These are phyloP conservation scores for Cydia splendana DNA, from an alignment of 1,140 invertebrate genomes.

Conservation along the genomic window DNA sequence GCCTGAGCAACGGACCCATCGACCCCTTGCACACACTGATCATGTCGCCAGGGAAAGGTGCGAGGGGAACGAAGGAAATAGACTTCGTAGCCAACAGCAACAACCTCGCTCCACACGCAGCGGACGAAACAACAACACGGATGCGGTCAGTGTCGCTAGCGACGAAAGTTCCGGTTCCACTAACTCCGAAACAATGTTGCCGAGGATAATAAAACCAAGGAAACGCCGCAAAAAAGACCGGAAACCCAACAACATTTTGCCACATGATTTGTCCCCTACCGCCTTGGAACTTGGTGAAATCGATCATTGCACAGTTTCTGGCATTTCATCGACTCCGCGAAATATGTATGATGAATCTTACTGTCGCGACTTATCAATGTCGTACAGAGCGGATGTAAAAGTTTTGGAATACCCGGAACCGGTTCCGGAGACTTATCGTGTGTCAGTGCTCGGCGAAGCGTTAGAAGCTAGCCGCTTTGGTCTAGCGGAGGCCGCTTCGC, in stretches of 20 bases:
- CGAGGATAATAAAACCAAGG: conserved; percentile 92
- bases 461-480: conserved; percentile 73
- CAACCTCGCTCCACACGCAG: conserved; percentile 59
- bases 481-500: conserved; percentile 68
- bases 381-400: conserved; percentile 72
- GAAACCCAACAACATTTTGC: conserved; percentile 81
- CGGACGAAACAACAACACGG: conserved; percentile 80
- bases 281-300: conserved; percentile 62
- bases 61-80: conserved; percentile 60
- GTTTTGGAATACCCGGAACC: conserved; percentile 68
- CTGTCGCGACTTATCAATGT: conserved; percentile 66
- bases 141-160: conserved; percentile 86
- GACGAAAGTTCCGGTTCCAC: conserved; percentile 87
- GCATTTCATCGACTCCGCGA: conserved; percentile 56
- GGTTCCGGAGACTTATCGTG: conserved; percentile 66
- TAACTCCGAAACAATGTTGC: conserved; percentile 88
- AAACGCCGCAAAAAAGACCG: conserved; percentile 94
- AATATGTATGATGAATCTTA: conserved; percentile 72
- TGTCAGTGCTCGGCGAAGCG: conserved; percentile 71
- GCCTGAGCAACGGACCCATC: conserved; percentile 67
- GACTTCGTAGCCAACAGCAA: conserved; percentile 67
- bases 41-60: conserved; percentile 57
- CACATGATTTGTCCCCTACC: conserved; percentile 66
- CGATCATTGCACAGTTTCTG: conserved; percentile 63
- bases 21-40: conserved; percentile 57